Evolutionary conservation across 2,797 vertebrate species (phyloP).

Genomic region (Chlorospingus semifuscus): DNA sequence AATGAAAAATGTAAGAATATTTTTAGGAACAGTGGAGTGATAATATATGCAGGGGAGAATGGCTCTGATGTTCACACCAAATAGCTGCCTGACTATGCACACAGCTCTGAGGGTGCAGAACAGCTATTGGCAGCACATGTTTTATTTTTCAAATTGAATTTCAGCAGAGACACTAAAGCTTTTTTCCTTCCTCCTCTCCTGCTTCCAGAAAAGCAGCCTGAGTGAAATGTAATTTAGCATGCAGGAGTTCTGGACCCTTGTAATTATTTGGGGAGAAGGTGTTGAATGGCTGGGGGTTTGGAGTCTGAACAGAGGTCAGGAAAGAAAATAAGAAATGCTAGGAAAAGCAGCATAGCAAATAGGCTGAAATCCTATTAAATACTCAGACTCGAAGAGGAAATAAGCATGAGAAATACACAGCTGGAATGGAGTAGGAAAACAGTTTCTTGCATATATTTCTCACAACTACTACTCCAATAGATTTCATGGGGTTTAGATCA

Average conservation of each 20-base stretch:
- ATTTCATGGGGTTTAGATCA: neutral
- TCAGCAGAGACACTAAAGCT: neutral
- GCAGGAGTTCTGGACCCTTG: neutral
- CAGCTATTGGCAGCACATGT: neutral
- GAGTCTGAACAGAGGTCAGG: neutral
- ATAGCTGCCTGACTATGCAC: neutral
- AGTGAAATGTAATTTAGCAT: constrained; percentile 13
- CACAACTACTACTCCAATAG: neutral
- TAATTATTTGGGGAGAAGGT: constrained; percentile 27
- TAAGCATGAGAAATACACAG: neutral
- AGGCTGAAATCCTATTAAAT: constrained; percentile 36
- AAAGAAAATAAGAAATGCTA: constrained; percentile 24
- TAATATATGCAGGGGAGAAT: neutral
- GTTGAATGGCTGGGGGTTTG: neutral
- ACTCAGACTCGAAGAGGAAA: constrained; percentile 20
- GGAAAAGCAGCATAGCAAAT: constrained; percentile 10
- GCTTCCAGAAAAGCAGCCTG: neutral
- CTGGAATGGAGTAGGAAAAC: neutral
- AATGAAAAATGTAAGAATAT: neutral
- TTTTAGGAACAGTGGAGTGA: neutral
- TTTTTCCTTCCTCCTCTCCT: neutral
- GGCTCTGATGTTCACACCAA: neutral
- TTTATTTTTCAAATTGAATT: constrained; percentile 38
- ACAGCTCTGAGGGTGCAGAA: neutral
- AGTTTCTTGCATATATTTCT: neutral